phyloP scores from a whole-genome alignment of 2,888 invertebrate species.

The Nezara viridula region DNA sequence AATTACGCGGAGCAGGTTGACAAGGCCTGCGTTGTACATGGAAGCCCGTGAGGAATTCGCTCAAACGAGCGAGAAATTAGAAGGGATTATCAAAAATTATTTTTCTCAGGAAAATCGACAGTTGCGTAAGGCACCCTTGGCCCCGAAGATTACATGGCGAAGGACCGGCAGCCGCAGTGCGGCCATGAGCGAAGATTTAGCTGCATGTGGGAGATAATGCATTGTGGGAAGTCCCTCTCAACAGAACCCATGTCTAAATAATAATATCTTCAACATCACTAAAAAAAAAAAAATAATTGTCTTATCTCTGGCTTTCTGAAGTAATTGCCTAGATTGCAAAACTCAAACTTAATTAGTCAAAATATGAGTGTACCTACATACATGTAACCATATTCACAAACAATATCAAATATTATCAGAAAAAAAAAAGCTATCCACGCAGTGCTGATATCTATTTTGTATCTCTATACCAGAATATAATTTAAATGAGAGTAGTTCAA shows the following conservation, averaged over 20 bases:
- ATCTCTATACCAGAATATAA: too few species aligned
- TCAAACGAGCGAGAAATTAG: not conserved
- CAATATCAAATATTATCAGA: too few species aligned
- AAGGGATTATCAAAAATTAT: not conserved
- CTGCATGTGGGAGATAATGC: not conserved
- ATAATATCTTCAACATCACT: not conserved
- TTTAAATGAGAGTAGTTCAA: too few species aligned
- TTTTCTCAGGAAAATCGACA: not conserved
- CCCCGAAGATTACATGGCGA: conserved; percentile 1
- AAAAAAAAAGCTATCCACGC: too few species aligned
- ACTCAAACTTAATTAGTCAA: too few species aligned
- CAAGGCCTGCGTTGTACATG: not conserved
- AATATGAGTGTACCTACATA: too few species aligned
- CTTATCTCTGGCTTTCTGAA: not conserved
- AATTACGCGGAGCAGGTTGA: not conserved
- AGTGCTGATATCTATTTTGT: too few species aligned
- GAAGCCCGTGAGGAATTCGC: not conserved
- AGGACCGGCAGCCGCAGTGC: not conserved
- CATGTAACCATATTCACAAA: too few species aligned
- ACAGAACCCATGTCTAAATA: not conserved
- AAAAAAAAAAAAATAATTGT: not conserved
- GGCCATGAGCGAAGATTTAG: not conserved
- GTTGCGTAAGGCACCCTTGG: not conserved
- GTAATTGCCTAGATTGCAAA: not conserved
- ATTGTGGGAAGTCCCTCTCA: not conserved